Percentiles rank a stretch among this genome's conserved stretches.
Conservation (phyloP, 2,888 invertebrate species). For the Alcis repandata region DNA sequence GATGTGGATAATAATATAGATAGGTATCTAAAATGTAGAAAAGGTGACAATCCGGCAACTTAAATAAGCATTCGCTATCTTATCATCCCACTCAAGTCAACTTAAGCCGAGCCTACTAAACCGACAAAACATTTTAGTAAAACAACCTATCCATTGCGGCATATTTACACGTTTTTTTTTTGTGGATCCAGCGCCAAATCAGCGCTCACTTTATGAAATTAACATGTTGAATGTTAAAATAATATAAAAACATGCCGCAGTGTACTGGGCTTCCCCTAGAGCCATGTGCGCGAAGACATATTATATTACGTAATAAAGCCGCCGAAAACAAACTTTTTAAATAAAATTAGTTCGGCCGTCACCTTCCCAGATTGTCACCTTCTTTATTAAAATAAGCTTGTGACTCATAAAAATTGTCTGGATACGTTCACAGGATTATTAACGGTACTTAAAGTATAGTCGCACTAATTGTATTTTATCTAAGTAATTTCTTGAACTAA, state of each 20-base stretch:
- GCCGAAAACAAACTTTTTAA: not conserved
- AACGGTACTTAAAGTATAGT: conserved; percentile 3
- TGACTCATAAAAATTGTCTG: conserved; percentile 1
- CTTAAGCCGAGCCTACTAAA: too few species aligned
- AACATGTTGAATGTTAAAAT: too few species aligned
- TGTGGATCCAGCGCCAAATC: too few species aligned
- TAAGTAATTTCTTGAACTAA: conserved; percentile 33
- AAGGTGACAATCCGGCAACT: conserved; percentile 7
- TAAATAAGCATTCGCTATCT: not conserved
- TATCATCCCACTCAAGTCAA: too few species aligned
- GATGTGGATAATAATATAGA: conserved; percentile 32
- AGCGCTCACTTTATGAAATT: too few species aligned
- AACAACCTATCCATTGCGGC: too few species aligned
- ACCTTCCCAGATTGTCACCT: not conserved
- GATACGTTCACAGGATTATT: conserved; percentile 2
- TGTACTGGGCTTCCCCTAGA: too few species aligned
- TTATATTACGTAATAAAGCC: not conserved
- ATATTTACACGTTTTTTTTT: too few species aligned
- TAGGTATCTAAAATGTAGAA: conserved; percentile 21
- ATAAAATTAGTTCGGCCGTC: not conserved
- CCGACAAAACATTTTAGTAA: too few species aligned
- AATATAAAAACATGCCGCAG: too few species aligned
- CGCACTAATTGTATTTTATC: conserved; percentile 23
- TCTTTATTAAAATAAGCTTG: conserved; percentile 1
- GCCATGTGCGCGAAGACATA: too few species aligned